Percentiles rank a stretch among this genome's conserved stretches.
phyloP scores from a whole-genome alignment of 2,113 vertebrate genomes.

The Rhabdornis inornatus region DNA sequence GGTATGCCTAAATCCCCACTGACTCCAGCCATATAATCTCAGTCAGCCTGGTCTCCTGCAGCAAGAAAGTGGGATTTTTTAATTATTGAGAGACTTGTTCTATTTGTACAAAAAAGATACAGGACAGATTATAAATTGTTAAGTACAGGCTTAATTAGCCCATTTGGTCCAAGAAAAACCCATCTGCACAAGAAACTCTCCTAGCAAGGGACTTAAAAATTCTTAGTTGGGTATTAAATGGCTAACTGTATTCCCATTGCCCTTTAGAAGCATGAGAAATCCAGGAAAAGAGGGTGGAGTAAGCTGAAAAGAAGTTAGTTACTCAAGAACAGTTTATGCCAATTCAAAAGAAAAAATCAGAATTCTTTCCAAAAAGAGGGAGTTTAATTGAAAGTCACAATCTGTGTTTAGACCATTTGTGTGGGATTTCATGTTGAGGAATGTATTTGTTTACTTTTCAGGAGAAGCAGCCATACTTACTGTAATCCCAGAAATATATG shows the following conservation, averaged over 20 bases:
- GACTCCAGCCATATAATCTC: neutral
- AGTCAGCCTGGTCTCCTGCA: neutral
- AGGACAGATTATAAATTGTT: neutral
- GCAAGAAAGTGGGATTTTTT: neutral
- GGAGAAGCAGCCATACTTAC: neutral
- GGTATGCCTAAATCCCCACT: neutral
- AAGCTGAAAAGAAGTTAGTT: conserved; percentile 26
- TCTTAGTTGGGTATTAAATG: neutral
- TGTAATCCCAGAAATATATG: neutral
- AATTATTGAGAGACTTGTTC: neutral
- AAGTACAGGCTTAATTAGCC: neutral
- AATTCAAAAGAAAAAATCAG: conserved; percentile 32
- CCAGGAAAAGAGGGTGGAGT: conserved; percentile 41
- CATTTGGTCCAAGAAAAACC: neutral
- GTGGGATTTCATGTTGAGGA: conserved; percentile 53
- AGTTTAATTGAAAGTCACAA: conserved; percentile 33
- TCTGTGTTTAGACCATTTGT: conserved; percentile 40
- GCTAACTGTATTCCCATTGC: neutral
- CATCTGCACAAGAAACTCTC: neutral
- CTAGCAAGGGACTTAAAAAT: neutral
- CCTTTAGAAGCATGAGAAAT: conserved; percentile 37
- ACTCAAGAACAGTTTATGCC: conserved; percentile 28
- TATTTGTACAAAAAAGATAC: neutral
- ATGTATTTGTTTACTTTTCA: neutral
- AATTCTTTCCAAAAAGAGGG: conserved; percentile 20